phyloP scores from a whole-genome alignment of 53 echinoderm and acorn worm species.

The Crossaster papposus region DNA sequence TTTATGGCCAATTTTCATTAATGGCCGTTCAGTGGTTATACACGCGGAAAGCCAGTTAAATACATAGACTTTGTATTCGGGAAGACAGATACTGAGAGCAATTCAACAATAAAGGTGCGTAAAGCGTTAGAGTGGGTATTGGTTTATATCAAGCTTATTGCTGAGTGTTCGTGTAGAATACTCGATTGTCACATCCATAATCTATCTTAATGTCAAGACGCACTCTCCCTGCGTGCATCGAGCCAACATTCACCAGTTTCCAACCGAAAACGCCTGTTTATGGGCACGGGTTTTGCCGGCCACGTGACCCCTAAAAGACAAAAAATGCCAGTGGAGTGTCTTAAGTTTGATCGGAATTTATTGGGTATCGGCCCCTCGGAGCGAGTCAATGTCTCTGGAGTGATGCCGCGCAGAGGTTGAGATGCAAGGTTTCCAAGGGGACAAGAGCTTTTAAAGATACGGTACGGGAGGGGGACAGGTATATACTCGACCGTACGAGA shows the following conservation, averaged over 20 bases:
- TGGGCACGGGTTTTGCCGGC: conserved; percentile 36
- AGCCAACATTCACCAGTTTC: not conserved
- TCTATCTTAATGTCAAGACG: not conserved
- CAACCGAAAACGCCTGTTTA: conserved; percentile 51
- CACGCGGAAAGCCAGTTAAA: too few species aligned
- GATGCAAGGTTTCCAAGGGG: not conserved
- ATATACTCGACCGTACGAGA: not conserved
- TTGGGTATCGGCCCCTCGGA: conserved; percentile 51
- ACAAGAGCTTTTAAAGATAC: not conserved
- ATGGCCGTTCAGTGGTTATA: too few species aligned
- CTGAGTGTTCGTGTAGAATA: not conserved
- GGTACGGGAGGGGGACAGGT: not conserved
- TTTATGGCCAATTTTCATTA: too few species aligned
- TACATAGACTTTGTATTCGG: too few species aligned
- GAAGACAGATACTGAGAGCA: not conserved
- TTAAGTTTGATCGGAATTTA: conserved; percentile 47
- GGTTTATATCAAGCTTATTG: not conserved
- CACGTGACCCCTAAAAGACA: conserved; percentile 46
- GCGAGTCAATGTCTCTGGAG: conserved; percentile 15
- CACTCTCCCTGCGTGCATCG: not conserved
- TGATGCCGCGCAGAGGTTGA: conserved; percentile 8
- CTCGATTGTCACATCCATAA: not conserved
- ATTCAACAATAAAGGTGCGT: not conserved
- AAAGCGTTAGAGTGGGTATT: not conserved
- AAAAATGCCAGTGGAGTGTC: conserved; percentile 38